These are phyloP conservation scores for Minunthozetes semirufus DNA, from an alignment of 2,888 invertebrate species.

Conservation along the genomic window DNA sequence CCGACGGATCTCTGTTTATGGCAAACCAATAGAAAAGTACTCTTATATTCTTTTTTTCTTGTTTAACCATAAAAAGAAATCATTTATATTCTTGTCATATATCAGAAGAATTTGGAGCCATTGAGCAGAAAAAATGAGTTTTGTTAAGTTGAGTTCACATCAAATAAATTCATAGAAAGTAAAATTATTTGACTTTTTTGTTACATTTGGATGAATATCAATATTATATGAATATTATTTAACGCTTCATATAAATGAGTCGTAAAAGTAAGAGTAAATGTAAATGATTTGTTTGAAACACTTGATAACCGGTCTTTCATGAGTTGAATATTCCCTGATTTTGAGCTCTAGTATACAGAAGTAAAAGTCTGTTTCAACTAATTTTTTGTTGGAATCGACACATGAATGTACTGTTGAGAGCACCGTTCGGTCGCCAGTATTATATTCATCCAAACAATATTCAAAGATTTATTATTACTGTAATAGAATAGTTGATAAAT, in stretches of 20 bases:
- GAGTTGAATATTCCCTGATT: not conserved
- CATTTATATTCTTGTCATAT: too few species aligned
- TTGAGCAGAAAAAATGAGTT: too few species aligned
- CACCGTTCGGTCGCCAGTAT: not conserved
- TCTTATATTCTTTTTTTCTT: too few species aligned
- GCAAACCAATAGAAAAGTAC: too few species aligned
- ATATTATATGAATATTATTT: too few species aligned
- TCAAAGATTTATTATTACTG: not conserved
- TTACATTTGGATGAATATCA: too few species aligned
- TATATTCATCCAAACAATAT: not conserved
- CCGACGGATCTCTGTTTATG: too few species aligned
- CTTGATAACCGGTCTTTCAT: not conserved
- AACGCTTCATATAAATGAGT: not conserved
- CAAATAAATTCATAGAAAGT: too few species aligned
- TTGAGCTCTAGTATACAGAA: not conserved
- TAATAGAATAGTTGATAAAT: not conserved
- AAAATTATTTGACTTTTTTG: too few species aligned
- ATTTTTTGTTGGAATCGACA: not conserved
- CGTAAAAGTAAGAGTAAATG: not conserved
- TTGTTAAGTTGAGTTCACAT: too few species aligned
- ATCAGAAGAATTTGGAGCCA: too few species aligned
- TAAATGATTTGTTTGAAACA: not conserved
- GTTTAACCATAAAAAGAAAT: too few species aligned
- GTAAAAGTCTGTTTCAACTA: not conserved
- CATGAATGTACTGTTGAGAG: not conserved